Percentiles rank a stretch among this genome's conserved stretches.
Conservation (phyloP, 2,888 invertebrate genomes). For the Spisula subtruncata region DNA sequence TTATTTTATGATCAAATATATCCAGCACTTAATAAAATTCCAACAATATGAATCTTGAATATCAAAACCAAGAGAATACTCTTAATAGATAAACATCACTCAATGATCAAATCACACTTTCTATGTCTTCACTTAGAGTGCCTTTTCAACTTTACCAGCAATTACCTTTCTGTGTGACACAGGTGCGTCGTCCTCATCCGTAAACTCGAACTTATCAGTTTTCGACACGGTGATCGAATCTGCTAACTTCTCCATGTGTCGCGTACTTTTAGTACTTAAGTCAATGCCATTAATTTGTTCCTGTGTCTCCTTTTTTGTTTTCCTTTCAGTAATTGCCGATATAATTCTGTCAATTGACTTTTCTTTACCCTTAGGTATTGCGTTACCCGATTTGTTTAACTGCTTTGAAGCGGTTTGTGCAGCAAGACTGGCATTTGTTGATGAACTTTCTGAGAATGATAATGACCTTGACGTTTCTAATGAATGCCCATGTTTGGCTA, state of each 20-base stretch:
- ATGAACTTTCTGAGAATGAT: constrained; percentile 30
- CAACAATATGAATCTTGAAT: constrained; percentile 1
- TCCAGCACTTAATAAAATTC: constrained; percentile 1
- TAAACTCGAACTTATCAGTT: constrained; percentile 73
- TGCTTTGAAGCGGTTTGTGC: constrained; percentile 37
- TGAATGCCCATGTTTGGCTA: constrained; percentile 52
- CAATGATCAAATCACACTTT: constrained; percentile 6
- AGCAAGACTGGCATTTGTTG: background rate
- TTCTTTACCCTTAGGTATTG: constrained; percentile 61
- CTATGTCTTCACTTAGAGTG: background rate
- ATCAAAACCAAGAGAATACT: background rate
- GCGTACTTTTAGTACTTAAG: constrained; percentile 62
- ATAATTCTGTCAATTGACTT: constrained; percentile 70
- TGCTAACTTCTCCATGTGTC: constrained; percentile 39
- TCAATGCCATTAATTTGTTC: constrained; percentile 71
- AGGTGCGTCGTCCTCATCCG: constrained; percentile 67
- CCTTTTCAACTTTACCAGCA: constrained; percentile 13
- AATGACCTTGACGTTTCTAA: constrained; percentile 60
- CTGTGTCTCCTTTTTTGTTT: constrained; percentile 64
- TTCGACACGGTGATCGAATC: constrained; percentile 34
- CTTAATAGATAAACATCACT: background rate
- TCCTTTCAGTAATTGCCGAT: constrained; percentile 65
- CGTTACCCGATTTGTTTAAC: constrained; percentile 27
- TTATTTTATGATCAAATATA: background rate
- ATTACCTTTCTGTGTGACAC: constrained; percentile 25